phyloP scores from a whole-genome alignment of 2,113 vertebrate species.

The Dicerorhinus sumatrensis region DNA sequence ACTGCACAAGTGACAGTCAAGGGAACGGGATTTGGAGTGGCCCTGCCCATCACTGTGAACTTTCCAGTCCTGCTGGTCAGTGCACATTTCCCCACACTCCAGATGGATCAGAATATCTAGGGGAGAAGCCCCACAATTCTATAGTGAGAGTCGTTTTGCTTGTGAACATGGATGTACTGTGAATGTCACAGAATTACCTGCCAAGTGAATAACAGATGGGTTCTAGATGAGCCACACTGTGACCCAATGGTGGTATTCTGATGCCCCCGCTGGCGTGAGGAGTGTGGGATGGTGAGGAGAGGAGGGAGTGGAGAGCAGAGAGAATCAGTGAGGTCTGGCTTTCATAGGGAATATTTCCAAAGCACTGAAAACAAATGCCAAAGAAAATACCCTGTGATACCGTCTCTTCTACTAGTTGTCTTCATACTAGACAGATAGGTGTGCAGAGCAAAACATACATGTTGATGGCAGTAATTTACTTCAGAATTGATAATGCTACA shows the following conservation, averaged over 20 bases:
- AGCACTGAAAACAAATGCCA: background rate
- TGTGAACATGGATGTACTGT: background rate
- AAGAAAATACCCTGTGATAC: background rate
- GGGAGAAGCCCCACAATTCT: background rate
- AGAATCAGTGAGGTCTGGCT: background rate
- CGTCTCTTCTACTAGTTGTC: background rate
- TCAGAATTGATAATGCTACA: background rate
- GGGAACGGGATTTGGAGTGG: background rate
- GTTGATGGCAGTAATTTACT: background rate
- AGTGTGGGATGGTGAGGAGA: background rate
- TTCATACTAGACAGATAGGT: background rate
- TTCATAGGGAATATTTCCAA: background rate
- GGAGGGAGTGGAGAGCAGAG: background rate
- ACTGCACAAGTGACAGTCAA: background rate
- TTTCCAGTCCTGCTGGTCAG: background rate
- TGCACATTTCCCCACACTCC: background rate
- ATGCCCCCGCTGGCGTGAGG: background rate
- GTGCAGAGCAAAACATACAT: background rate
- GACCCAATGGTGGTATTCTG: background rate
- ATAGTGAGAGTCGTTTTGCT: background rate
- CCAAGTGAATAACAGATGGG: background rate
- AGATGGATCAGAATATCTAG: background rate
- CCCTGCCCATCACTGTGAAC: background rate
- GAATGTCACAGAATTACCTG: background rate
- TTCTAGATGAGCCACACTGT: background rate